A percentile compares a stretch with the other conserved stretches of the same genome.
phyloP scores from a whole-genome alignment of 2,797 vertebrate species.

The Helarctos malayanus region DNA sequence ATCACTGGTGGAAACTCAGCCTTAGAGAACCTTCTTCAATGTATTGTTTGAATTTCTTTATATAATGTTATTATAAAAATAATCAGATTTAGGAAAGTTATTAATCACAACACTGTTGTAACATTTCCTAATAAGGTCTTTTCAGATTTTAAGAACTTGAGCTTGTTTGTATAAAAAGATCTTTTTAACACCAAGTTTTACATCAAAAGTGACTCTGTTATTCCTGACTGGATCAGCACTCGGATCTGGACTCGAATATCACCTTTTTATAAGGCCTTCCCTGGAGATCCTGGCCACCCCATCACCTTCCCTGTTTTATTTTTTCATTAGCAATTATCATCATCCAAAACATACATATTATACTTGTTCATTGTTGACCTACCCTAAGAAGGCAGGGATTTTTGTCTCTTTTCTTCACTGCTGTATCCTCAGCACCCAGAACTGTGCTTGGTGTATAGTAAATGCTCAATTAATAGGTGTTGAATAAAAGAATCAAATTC shows the following conservation, averaged over 20 bases:
- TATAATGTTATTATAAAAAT: background rate
- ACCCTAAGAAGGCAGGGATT: background rate
- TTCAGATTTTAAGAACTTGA: conserved; percentile 12
- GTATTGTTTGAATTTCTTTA: background rate
- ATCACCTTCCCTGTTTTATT: background rate
- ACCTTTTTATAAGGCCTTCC: background rate
- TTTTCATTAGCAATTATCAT: background rate
- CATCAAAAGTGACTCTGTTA: background rate
- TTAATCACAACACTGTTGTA: background rate
- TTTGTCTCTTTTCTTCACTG: background rate
- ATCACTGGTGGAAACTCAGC: background rate
- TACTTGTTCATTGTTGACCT: background rate
- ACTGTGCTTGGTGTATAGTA: background rate
- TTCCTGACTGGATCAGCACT: background rate
- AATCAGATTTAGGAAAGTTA: conserved; percentile 14
- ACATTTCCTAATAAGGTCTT: background rate
- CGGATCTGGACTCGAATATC: background rate
- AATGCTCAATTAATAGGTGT: background rate
- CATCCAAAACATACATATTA: background rate
- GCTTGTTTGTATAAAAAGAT: background rate
- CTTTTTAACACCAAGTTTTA: background rate
- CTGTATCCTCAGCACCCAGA: background rate
- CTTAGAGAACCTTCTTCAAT: background rate
- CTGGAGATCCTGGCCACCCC: background rate
- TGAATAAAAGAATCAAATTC: conserved; percentile 5